These are phyloP conservation scores for Ictalurus punctatus DNA, from an alignment of 2,113 vertebrate genomes.

Conservation along the genomic window DNA sequence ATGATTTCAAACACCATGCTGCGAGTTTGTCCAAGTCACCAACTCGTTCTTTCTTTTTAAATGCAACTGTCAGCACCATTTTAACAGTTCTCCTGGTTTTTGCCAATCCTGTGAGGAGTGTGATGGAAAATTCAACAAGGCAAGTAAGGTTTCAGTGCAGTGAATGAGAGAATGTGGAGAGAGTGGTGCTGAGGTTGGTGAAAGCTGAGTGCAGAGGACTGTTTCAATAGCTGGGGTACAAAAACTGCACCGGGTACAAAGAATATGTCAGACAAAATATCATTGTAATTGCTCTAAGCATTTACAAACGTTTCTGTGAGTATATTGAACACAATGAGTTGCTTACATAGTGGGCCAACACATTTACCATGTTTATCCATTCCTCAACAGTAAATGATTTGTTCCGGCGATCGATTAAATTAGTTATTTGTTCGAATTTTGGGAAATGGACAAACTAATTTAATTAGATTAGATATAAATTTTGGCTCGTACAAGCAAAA, in stretches of 20 bases:
- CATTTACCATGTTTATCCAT: background rate
- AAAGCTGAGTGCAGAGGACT: background rate
- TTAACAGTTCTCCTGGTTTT: background rate
- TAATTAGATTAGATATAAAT: background rate
- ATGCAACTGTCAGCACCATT: slow-evolving; percentile 17
- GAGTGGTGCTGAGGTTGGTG: slow-evolving; percentile 21
- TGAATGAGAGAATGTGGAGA: slow-evolving; percentile 33
- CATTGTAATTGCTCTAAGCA: background rate
- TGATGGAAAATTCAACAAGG: slow-evolving; percentile 39
- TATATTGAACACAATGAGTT: background rate
- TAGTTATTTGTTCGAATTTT: background rate
- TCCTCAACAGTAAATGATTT: background rate
- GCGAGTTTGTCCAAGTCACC: background rate
- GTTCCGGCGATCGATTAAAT: background rate
- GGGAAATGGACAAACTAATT: background rate
- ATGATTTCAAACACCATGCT: background rate
- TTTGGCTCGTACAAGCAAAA: background rate
- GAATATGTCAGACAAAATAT: background rate
- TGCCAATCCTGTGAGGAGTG: background rate
- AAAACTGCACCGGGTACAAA: background rate
- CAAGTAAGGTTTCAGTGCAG: slow-evolving; percentile 25
- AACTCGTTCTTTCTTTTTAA: slow-evolving; percentile 20
- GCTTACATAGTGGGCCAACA: background rate
- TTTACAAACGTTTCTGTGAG: background rate
- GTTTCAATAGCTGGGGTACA: background rate